Percentiles rank a stretch among this genome's conserved stretches.
Evolutionary conservation across 2,888 invertebrate species (phyloP).

Genomic region (Platycheirus albimanus): DNA sequence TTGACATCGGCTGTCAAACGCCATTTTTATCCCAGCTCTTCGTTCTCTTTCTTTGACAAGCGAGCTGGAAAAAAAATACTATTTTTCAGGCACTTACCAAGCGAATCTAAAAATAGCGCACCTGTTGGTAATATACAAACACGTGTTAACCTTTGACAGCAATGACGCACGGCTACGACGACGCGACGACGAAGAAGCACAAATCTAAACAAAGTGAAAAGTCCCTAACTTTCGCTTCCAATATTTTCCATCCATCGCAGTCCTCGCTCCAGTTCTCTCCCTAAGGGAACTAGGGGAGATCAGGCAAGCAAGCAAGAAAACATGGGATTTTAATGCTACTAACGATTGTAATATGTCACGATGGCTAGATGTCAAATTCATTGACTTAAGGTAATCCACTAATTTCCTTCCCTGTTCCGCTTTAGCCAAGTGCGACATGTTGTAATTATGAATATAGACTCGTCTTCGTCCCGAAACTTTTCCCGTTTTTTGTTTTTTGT

Average conservation of each 20-base stretch:
- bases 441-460: slow-evolving; percentile 39
- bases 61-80: slow-evolving; percentile 28
- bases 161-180: too few species aligned
- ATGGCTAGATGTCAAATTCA: slow-evolving; percentile 71
- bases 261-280: not conserved
- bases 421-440: slow-evolving; percentile 38
- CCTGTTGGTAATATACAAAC: slow-evolving; percentile 62
- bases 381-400: slow-evolving; percentile 72
- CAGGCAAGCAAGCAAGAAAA: slow-evolving; percentile 4
- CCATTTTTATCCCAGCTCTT: slow-evolving; percentile 23
- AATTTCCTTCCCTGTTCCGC: slow-evolving; percentile 36
- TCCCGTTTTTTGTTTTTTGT: slow-evolving; percentile 8
- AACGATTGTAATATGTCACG: slow-evolving; percentile 71
- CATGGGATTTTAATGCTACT: slow-evolving; percentile 51
- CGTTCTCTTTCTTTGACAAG: slow-evolving; percentile 44
- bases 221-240: slow-evolving; percentile 13
- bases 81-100: slow-evolving; percentile 16
- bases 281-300: not conserved
- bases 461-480: slow-evolving; percentile 28
- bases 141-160: slow-evolving; percentile 62
- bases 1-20: slow-evolving; percentile 63
- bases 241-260: not conserved
- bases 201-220: slow-evolving; percentile 6
- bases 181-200: slow-evolving; percentile 12
- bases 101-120: slow-evolving; percentile 62